Base-by-base conservation (phyloP, 2,113 vertebrate species). In the Butastur rufipennis region DNA sequence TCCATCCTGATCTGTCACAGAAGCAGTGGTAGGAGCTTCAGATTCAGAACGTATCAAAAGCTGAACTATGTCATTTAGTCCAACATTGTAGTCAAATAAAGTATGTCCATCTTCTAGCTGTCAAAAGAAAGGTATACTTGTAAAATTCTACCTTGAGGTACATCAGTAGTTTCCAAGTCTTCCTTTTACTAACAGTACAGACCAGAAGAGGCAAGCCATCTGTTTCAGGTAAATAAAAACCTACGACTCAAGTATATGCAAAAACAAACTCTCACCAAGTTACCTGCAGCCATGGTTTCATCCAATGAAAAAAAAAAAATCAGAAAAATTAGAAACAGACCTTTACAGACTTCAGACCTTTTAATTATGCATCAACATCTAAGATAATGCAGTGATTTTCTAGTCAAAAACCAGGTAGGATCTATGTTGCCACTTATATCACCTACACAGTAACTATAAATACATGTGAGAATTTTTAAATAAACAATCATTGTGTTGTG, bases 61-160 rank as follows among this genome's bases (percentile, higher is more conserved):
- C 97, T 99, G 99, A 97, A 99, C 98, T 94, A 99, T 99, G 97
- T 99, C 99, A 92, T 99, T 99, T 93, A 99, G 98, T 95, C 99
- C 99, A 95, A 99, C 99, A 93, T 99, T 99, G 96, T 99, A 99
- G 97, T 99, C 99, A 98, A 99, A 99, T 91, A 99, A 98, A 53
- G 99, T 99, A 96, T 99, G 99, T 95, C 99, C 99, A 98, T 99
- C 99, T 98, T 99, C 99, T 98, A 99, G 98, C 99, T 99, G 96
- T 84, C 63, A 96, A 97, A 95, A 96, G 84, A 97, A 96, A 92
- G 4, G 25, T 25, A 72, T 16, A 86, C 18, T 80, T 94, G 40
- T 92, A 85, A 95, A 91, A 65, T 31, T 75, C 52, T 31, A 38
- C 14, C 18, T 31, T 78, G 34, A 90, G 22, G 22, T 52, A 87